phyloP scores from a whole-genome alignment of 2,113 vertebrate species.

The Cyanocitta stelleri region DNA sequence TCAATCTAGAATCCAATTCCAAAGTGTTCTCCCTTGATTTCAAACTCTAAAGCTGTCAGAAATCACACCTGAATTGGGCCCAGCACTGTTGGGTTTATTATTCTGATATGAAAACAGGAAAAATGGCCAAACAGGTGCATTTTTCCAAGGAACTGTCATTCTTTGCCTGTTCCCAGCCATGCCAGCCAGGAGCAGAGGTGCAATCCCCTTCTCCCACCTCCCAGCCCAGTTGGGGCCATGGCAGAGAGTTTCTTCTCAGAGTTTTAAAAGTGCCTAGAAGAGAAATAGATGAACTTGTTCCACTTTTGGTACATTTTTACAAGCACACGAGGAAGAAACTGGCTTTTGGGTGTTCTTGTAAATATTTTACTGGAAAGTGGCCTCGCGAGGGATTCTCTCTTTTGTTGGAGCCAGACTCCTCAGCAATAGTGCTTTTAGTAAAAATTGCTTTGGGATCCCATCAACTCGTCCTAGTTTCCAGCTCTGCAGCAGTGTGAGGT shows the following conservation, averaged over 20 bases:
- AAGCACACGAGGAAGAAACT: background rate
- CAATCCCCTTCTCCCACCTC: background rate
- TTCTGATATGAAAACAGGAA: background rate
- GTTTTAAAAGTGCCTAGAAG: background rate
- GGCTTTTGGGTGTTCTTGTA: conserved; percentile 26
- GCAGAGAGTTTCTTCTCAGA: background rate
- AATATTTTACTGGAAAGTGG: conserved; percentile 27
- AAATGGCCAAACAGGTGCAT: background rate
- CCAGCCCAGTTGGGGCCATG: background rate
- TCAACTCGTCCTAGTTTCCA: background rate
- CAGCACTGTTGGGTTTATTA: background rate
- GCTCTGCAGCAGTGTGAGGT: background rate
- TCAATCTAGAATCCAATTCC: background rate
- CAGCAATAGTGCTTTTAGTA: background rate
- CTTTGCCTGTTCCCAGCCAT: background rate
- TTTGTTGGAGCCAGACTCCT: background rate
- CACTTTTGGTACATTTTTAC: background rate
- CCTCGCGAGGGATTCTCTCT: background rate
- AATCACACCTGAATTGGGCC: background rate
- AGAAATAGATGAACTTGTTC: background rate
- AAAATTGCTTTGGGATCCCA: background rate
- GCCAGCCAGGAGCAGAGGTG: background rate
- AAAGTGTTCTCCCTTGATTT: background rate
- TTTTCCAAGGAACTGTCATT: background rate
- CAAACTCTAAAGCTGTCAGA: background rate